Evolutionary conservation across 2,888 invertebrate genomes (phyloP), one percentile per base, ranked within the genome.

Genomic region (Megalurothrips usitatus): DNA sequence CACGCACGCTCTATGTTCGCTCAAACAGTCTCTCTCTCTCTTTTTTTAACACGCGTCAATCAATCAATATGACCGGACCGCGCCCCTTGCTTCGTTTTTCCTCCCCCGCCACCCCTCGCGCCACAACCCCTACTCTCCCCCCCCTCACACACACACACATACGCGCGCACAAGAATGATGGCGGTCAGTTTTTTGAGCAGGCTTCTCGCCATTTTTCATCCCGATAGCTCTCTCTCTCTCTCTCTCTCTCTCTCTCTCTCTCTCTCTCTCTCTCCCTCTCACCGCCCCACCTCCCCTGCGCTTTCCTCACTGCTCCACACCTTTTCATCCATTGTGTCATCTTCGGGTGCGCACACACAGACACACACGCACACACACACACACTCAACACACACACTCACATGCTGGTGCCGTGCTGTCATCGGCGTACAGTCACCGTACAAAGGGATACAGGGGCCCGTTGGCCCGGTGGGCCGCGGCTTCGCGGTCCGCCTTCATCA

Each of bases 161-260:
- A 17, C 58, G 14, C 68, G 26, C 68, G 68, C 23, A 26, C 68
- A 75, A 75, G 68, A 75, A 75, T 75, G 68, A 75, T 75, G 68
- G 68, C 26, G 68, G 68, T 75, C 68, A 75, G 68, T 75, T 75
- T 75, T 75, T 75, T 23, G 26, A 23, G 68, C 68, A 12, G 68
- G 68, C 68, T 75, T 75, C 26, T 75, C 68, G 68, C 68, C 68
- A 75, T 75, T 75, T 75, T 75, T 75, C 68, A 75, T 75, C 68
- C 68, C 23, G 6, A 58, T 17, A 58, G 58, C 58, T 17, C n/a
- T 14, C 6, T 58, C 58, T 14, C 58, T 14, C 58, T 52, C 4
- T 52, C 52, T 1, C 52, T 52, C 52, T 6, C 52, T 6, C 52
- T 52, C 52, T 52, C 1, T 1, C 52, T 6, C 52, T 52, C 52